A percentile compares a stretch with the other conserved stretches of the same genome.
phyloP scores from a whole-genome alignment of 2,888 invertebrate genomes.

The Drosophila anomalipes region DNA sequence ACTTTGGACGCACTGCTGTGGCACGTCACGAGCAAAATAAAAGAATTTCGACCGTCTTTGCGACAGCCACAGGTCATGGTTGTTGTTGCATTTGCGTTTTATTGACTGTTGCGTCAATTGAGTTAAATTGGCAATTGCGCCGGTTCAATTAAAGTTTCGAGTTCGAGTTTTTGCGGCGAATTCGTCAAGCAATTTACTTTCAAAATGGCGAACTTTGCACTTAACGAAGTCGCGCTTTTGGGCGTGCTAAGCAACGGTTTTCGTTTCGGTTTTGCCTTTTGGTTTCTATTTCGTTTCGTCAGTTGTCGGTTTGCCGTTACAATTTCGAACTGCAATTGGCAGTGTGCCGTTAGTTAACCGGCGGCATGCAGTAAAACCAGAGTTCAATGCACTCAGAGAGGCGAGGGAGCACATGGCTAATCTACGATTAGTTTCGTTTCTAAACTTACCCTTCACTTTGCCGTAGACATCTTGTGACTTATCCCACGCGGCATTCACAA shows the following conservation, averaged over 20 bases:
- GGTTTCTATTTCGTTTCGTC: constrained; percentile 34
- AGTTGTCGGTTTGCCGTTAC: constrained; percentile 27
- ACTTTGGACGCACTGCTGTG: constrained; percentile 43
- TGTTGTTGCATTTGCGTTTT: constrained; percentile 29
- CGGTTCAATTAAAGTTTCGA: constrained; percentile 66
- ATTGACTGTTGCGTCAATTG: constrained; percentile 71
- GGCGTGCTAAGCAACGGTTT: constrained; percentile 61
- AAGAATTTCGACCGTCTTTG: constrained; percentile 38
- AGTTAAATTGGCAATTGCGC: constrained; percentile 75
- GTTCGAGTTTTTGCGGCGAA: constrained; percentile 59
- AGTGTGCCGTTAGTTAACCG: constrained; percentile 53
- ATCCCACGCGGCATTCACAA: constrained; percentile 87
- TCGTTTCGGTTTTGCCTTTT: constrained; percentile 16
- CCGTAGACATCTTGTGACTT: constrained; percentile 87
- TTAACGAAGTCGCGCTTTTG: constrained; percentile 22
- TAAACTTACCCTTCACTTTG: constrained; percentile 87
- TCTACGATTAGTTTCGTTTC: constrained; percentile 10
- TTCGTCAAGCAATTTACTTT: constrained; percentile 53
- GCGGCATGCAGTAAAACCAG: constrained; percentile 7
- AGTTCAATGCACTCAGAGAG: constrained; percentile 64
- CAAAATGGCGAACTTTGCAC: constrained; percentile 74
- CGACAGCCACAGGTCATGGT: constrained; percentile 68
- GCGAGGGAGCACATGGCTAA: constrained; percentile 32
- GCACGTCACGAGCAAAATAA: constrained; percentile 31
- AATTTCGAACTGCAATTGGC: constrained; percentile 53